phyloP scores from a whole-genome alignment of 2,113 vertebrate species.

The Pelmatolapia mariae region DNA sequence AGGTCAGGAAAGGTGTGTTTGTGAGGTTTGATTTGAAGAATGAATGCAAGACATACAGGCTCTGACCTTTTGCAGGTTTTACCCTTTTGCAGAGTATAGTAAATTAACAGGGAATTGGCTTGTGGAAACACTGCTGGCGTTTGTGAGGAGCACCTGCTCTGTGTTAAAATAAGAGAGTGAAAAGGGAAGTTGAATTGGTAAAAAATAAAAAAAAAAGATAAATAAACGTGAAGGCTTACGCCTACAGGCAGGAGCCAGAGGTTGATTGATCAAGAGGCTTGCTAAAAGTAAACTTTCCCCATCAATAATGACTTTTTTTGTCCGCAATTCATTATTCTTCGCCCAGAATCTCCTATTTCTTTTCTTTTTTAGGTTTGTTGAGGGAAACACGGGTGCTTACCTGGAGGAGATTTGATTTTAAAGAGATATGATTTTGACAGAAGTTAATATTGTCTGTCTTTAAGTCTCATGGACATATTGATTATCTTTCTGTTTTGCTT shows the following conservation, averaged over 20 bases:
- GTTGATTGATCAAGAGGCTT: neutral
- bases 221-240: neutral
- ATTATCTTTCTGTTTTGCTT: neutral
- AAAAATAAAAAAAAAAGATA: neutral
- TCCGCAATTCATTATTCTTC: neutral
- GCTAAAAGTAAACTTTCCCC: neutral
- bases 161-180: neutral
- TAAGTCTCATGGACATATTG: neutral
- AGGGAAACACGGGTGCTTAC: neutral
- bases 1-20: slow-evolving; percentile 23
- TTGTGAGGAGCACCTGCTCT: neutral
- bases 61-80: slow-evolving; percentile 14
- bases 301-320: neutral
- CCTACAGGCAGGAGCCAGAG: neutral
- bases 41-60: neutral
- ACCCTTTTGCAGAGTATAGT: slow-evolving; percentile 8
- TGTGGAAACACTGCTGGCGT: neutral
- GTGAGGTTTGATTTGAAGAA: slow-evolving; percentile 16
- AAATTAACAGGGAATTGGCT: neutral
- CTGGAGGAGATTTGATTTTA: neutral
- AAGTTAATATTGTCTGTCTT: neutral
- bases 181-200: neutral
- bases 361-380: neutral
- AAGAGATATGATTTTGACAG: neutral
- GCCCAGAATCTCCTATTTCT: neutral